A percentile compares a stretch with the other conserved stretches of the same genome.
phyloP scores from a whole-genome alignment of 2,888 invertebrate genomes.

The Tenodera sinensis region DNA sequence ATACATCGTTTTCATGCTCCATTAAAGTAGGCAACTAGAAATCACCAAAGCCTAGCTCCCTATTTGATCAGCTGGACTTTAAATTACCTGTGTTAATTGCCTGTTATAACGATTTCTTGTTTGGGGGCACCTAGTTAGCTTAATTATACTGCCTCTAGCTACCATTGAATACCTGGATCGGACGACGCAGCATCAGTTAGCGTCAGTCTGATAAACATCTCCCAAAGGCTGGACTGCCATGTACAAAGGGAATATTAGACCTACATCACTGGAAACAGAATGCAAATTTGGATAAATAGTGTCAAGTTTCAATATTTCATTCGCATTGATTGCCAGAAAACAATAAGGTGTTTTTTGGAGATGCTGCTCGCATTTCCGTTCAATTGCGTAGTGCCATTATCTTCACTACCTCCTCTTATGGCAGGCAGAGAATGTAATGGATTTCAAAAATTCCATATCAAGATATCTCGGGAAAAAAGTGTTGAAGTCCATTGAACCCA shows the following conservation, averaged over 20 bases:
- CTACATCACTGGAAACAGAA: background rate
- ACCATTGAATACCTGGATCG: background rate
- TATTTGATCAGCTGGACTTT: background rate
- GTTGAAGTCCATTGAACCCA: too few relatives aligned
- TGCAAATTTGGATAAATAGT: background rate
- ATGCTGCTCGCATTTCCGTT: too few relatives aligned
- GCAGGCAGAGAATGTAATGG: too few relatives aligned
- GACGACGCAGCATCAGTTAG: background rate
- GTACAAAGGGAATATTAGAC: too few relatives aligned
- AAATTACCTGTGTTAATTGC: background rate
- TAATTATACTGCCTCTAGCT: background rate
- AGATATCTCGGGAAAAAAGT: too few relatives aligned
- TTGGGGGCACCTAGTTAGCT: background rate
- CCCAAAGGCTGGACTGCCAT: background rate
- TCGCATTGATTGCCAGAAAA: background rate
- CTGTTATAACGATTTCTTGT: background rate
- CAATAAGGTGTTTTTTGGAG: too few relatives aligned
- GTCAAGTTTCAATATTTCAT: background rate
- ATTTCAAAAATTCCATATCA: too few relatives aligned
- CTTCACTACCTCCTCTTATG: too few relatives aligned
- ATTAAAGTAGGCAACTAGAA: background rate
- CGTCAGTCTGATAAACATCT: background rate
- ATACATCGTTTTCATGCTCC: too few relatives aligned
- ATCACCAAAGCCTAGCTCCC: background rate
- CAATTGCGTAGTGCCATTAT: too few relatives aligned